phyloP scores from a whole-genome alignment of 2,888 invertebrate species.

The Rugalucina vietnamica region DNA sequence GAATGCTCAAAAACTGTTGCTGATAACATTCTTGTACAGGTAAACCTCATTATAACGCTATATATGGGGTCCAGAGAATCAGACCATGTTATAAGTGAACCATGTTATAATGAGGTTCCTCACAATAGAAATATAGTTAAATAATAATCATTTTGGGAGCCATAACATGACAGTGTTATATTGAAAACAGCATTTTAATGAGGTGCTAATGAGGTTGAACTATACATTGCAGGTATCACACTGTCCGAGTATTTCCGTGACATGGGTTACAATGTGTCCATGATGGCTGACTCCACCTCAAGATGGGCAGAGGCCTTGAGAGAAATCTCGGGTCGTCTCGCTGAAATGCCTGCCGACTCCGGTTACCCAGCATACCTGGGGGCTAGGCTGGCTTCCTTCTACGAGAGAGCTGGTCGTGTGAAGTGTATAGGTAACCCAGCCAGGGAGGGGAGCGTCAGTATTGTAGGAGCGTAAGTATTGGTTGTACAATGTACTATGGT shows the following conservation, averaged over 20 bases:
- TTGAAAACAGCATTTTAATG: neutral
- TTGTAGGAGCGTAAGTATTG: constrained; percentile 96
- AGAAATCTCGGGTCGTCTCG: constrained; percentile 99
- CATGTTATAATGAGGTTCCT: too few species aligned
- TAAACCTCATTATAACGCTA: too few species aligned
- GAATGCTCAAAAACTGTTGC: too few species aligned
- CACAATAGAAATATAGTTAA: too few species aligned
- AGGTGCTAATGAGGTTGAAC: neutral
- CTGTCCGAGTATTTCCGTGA: constrained; percentile 98
- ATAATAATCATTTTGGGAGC: too few species aligned
- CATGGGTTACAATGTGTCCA: constrained; percentile 99
- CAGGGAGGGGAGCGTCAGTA: constrained; percentile 99
- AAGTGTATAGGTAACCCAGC: constrained; percentile 99
- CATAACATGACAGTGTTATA: too few species aligned
- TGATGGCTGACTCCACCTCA: constrained; percentile 99
- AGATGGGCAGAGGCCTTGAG: constrained; percentile 99
- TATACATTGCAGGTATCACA: constrained; percentile 91
- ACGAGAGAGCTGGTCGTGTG: constrained; percentile 99
- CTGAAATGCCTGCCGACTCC: constrained; percentile 98
- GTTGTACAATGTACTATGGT: too few species aligned
- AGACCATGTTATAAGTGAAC: too few species aligned
- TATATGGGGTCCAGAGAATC: too few species aligned
- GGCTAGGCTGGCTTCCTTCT: constrained; percentile 99
- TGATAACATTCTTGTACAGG: too few species aligned
- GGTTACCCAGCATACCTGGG: constrained; percentile 99